phyloP scores from a whole-genome alignment of 2,797 vertebrate species.

The Poeciliopsis turneri region DNA sequence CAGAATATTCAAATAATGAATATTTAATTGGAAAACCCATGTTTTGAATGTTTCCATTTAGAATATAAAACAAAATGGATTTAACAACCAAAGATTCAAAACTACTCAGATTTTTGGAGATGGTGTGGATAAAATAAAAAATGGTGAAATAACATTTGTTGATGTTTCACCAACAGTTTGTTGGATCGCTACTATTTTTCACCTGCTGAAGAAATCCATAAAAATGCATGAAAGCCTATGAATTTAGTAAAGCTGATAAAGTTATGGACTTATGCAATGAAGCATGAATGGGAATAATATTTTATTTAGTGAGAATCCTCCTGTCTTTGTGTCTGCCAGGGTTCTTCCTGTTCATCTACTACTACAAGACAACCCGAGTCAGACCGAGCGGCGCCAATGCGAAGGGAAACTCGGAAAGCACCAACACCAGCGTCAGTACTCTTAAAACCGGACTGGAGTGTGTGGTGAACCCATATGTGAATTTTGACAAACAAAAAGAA shows the following conservation, averaged over 20 bases:
- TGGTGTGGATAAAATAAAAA: background rate
- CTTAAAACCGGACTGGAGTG: background rate
- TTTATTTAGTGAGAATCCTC: background rate
- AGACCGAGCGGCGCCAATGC: rapidly evolving
- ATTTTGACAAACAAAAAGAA: background rate
- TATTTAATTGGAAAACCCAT: background rate
- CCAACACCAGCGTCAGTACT: slow-evolving; percentile 4
- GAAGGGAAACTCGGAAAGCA: background rate
- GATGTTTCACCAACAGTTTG: background rate
- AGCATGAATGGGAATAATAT: background rate
- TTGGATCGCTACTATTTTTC: background rate
- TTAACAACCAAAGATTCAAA: background rate
- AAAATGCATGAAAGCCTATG: background rate
- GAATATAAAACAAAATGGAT: background rate
- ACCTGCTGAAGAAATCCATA: too few species aligned
- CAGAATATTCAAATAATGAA: too few species aligned
- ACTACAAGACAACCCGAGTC: slow-evolving; percentile 48
- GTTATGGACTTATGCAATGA: background rate
- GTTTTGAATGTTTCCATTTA: background rate
- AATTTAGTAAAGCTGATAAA: background rate
- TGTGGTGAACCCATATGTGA: slow-evolving; percentile 42
- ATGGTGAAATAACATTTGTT: background rate
- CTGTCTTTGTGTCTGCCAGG: slow-evolving; percentile 55
- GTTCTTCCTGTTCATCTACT: slow-evolving; percentile 80
- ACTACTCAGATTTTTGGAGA: background rate